Base-by-base conservation (phyloP, 2,113 vertebrate species). In the Sinocyclocheilus anophthalmus region DNA sequence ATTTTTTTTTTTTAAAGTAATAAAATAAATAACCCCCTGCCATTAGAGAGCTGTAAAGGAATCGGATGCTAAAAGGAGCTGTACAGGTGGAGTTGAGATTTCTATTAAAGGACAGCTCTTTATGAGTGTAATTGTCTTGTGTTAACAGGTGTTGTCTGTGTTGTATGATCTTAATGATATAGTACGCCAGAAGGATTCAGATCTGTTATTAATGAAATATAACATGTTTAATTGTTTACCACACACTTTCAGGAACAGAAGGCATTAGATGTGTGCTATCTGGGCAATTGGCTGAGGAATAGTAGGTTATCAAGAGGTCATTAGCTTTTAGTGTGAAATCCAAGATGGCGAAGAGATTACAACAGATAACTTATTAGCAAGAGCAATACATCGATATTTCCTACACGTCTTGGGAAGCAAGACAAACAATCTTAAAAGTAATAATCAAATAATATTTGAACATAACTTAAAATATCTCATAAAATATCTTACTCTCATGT, bases 61-160 rank as follows among this genome's bases (percentile, higher is more conserved):
- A 24, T n/a, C 1, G 11, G 30, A 53, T 55, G 50, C 45, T 55
- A 30, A 77, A 77, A 77, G 24, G 50, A 33, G 7, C 8, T 53
- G 24, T 65, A 81, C 37, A 65, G 78, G 24, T 81, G 37, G 8
- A 48, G 37, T 45, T 45, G 22, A 81, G n/a, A 81, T 82, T 18
- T 69, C 20, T 70, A 6, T 69, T 26, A 82, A 69, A 45, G 30
- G 63, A 33, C 0, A 26, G 9, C 14, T 69, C 24, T 69, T 39
- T 20, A 16, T 45, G 7, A 45, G 78, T 69, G 65, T n/a, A 50
- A 13, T 70, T 70, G 78, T 59, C 76, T 80, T 63, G 78, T 24
- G 11, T 22, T 33, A 50, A 67, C 39, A 26, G 8, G 12, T 30
- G 3, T 20, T 12, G 1, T 16, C 73, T 76, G 48, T 77, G 24